Conservation (phyloP, 2,797 vertebrate species). For the Saguinus oedipus region DNA sequence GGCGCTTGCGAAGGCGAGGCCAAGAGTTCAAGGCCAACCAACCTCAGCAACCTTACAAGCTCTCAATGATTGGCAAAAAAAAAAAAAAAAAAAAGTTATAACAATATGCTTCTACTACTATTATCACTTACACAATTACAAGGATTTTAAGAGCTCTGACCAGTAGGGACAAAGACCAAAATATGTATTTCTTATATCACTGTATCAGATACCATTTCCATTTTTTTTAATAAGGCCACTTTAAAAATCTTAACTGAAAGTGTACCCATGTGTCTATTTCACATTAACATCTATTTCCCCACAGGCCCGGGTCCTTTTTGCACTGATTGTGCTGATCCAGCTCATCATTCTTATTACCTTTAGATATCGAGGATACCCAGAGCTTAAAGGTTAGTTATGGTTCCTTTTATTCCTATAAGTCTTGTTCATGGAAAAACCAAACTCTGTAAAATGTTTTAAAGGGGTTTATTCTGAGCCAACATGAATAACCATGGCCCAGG, state of each 20-base stretch:
- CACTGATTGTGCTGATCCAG: slow-evolving; percentile 87
- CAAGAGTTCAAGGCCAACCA: too few relatives aligned
- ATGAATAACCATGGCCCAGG: background rate
- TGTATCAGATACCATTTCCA: background rate
- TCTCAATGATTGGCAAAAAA: too few relatives aligned
- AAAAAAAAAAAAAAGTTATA: background rate
- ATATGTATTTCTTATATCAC: background rate
- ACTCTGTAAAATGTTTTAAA: background rate
- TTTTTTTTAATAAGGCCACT: slow-evolving; percentile 43
- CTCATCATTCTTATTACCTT: slow-evolving; percentile 88
- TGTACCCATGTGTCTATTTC: background rate
- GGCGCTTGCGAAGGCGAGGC: too few relatives aligned
- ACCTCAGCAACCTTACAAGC: too few relatives aligned
- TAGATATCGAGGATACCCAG: slow-evolving; percentile 86
- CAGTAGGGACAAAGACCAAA: background rate
- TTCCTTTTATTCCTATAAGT: slow-evolving; percentile 33
- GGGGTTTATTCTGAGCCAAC: too few relatives aligned
- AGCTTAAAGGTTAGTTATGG: slow-evolving; percentile 87
- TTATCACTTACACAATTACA: background rate
- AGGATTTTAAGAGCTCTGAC: background rate
- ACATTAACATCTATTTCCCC: slow-evolving; percentile 55
- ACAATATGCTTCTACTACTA: background rate
- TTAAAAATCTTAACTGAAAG: background rate
- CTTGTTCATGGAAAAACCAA: background rate
- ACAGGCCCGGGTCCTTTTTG: slow-evolving; percentile 89